Conservation (phyloP, 2,797 vertebrate species). For the Tapera naevia region DNA sequence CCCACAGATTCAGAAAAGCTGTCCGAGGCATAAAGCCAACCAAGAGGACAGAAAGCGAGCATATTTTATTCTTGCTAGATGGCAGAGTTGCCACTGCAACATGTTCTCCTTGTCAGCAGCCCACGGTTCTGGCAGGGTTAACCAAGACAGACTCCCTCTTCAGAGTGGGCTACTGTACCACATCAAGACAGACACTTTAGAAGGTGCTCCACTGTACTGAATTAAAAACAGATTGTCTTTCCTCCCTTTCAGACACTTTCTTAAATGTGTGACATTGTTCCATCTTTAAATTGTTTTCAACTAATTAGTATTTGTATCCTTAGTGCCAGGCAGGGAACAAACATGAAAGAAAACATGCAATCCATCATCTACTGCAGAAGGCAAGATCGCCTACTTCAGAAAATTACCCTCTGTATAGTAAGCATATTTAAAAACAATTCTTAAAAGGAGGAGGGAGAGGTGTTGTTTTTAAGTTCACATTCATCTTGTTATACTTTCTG, state of each 20-base stretch:
- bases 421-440: background rate
- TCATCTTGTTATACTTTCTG: background rate
- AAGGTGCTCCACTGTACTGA: background rate
- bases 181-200: conserved; percentile 1
- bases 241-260: background rate
- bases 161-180: background rate
- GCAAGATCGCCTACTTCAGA: background rate
- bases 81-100: conserved; percentile 40
- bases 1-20: background rate
- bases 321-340: background rate
- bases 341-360: background rate
- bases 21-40: conserved; percentile 24
- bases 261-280: background rate
- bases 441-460: background rate
- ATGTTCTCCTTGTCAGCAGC: conserved; percentile 44
- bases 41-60: background rate
- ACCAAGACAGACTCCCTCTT: conserved; percentile 29
- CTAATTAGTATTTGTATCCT: background rate
- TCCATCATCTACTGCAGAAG: background rate
- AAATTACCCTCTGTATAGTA: background rate
- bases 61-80: conserved; percentile 40
- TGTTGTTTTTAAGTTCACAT: background rate
- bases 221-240: conserved; percentile 3
- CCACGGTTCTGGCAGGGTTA: conserved; percentile 44
- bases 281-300: background rate